Conservation (phyloP, 2,888 invertebrate genomes). For the Andricus quercusramuli region DNA sequence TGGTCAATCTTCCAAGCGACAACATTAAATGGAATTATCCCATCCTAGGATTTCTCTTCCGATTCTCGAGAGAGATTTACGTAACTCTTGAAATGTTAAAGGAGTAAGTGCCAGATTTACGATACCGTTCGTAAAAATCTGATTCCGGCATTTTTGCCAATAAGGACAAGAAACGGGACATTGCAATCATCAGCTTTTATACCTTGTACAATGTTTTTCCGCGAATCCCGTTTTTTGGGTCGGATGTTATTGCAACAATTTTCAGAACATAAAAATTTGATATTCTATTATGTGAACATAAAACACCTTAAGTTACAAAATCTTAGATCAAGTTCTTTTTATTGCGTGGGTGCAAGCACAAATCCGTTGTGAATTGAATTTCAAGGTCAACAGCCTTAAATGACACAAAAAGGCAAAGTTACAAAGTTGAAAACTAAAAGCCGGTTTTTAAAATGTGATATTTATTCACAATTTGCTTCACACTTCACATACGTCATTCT, state of each 20-base stretch:
- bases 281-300: background rate
- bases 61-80: background rate
- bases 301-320: background rate
- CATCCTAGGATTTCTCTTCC: background rate
- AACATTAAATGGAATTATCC: background rate
- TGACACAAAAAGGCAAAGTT: background rate
- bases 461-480: background rate
- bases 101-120: background rate
- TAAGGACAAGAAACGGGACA: slow-evolving; percentile 8
- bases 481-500: background rate
- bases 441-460: background rate
- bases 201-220: background rate
- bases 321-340: background rate
- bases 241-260: background rate
- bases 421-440: background rate
- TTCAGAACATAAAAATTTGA: background rate
- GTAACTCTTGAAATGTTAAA: slow-evolving; percentile 22
- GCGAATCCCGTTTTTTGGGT: background rate
- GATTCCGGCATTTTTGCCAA: background rate
- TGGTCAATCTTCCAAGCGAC: background rate
- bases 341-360: background rate
- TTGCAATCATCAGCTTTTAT: background rate
- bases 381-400: background rate
- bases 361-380: background rate
- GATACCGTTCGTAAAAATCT: background rate